Base-by-base conservation (phyloP, 2,113 vertebrate species). In the Passerina amoena region DNA sequence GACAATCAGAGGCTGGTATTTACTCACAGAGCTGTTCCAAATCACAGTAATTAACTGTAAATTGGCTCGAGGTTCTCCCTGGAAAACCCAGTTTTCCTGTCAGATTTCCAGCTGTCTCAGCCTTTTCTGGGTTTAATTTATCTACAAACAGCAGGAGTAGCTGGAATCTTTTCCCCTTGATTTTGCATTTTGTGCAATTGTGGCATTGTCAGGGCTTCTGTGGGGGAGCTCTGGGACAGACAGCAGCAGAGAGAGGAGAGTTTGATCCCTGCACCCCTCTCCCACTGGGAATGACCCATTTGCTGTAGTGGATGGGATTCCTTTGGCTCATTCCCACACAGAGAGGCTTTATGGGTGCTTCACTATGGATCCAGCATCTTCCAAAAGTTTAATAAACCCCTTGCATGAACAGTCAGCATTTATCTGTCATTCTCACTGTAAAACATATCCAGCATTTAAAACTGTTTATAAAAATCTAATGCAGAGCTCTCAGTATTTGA, bases 11-110 rank as follows among this genome's bases (percentile, higher is more conserved):
- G 82, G 12, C 18, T 92, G 87, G 79, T 93, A 92, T 95, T 97
- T 97, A 89, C 88, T 95, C 95, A 91, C 90, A 51, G 86, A 93
- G 88, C 92, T 92, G 94, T 90, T 97, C 96, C 96, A 95, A 97
- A 96, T 97, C 94, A 95, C 92, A 91, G 84, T 94, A 96, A 97
- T 97, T 97, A 97, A 94, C 96, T 96, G 91, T 95, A 97, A 97
- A 92, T 97, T 97, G 73, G 83, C 95, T 94, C 87, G 86, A 86
- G 82, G 38, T 88, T 94, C 86, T 97, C 95, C 94, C 88, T 97
- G 88, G 86, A 94, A 96, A 97, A 95, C 79, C 84, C 87, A 42
- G 71, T 81, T 92, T 96, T 94, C 80, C 88, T 96, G 92, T 75
- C 94, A 93, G 56, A 73, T 91, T 92, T 97, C 93, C 90, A 89